Percentiles rank a stretch among this genome's conserved stretches.
Conservation (phyloP, 2,888 invertebrate species). For the Drosophila ustulata region DNA sequence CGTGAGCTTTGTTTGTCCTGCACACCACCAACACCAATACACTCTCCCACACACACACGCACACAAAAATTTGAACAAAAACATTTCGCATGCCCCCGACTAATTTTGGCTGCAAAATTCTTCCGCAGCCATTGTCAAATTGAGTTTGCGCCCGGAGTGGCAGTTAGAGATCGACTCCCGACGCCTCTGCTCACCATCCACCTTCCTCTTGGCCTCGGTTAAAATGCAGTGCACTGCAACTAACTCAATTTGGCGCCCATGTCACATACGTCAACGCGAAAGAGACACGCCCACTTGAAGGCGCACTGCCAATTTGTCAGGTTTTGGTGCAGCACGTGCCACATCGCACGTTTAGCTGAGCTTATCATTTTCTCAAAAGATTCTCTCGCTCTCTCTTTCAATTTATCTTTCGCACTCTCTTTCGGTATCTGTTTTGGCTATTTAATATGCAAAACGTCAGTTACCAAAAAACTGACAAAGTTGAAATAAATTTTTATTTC, state of each 20-base stretch:
- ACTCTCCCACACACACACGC: conserved; percentile 1
- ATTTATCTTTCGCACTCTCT: background rate
- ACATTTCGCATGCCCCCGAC: conserved; percentile 61
- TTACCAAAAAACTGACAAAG: conserved; percentile 74
- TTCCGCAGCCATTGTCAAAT: conserved; percentile 61
- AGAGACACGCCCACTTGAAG: conserved; percentile 63
- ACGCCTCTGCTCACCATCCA: too few species aligned
- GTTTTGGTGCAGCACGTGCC: conserved; percentile 73
- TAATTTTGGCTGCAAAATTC: conserved; percentile 67
- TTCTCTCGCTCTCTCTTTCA: conserved; percentile 13
- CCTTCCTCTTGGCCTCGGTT: too few species aligned
- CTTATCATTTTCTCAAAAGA: conserved; percentile 77
- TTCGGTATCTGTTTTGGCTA: conserved; percentile 31
- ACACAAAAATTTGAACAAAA: conserved; percentile 35
- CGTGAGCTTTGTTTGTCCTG: conserved; percentile 31
- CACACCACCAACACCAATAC: conserved; percentile 1
- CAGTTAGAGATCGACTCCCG: conserved; percentile 14
- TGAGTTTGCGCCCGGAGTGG: conserved; percentile 65
- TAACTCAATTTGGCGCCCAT: conserved; percentile 78
- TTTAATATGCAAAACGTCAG: conserved; percentile 80
- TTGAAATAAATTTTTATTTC: conserved; percentile 80
- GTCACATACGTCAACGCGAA: conserved; percentile 78
- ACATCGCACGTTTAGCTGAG: conserved; percentile 77
- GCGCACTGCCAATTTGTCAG: conserved; percentile 75
- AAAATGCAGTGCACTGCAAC: conserved; percentile 61